phyloP scores from a whole-genome alignment of 2,888 invertebrate genomes.

The Tortrix viridana region DNA sequence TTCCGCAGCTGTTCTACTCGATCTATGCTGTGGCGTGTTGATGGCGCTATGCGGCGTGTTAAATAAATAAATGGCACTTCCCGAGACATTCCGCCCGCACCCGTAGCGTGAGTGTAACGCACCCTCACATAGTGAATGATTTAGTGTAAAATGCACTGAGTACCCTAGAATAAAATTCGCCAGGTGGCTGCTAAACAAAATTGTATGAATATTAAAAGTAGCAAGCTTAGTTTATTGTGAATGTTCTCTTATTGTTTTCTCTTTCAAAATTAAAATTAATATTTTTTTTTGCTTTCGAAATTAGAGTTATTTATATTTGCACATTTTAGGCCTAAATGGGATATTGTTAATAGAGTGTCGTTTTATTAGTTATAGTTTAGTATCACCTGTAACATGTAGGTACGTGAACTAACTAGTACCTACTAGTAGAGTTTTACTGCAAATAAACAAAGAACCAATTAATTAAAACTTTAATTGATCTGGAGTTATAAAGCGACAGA shows the following conservation, averaged over 20 bases:
- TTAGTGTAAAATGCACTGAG: constrained; percentile 30
- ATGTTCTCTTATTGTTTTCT: constrained; percentile 29
- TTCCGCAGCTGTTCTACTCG: no score
- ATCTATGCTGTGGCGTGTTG: background rate
- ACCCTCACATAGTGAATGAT: constrained; percentile 32
- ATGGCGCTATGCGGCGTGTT: constrained; percentile 1
- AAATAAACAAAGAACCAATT: no score
- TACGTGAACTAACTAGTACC: no score
- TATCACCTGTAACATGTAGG: constrained; percentile 10
- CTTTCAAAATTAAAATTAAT: constrained; percentile 16
- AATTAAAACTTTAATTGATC: no score
- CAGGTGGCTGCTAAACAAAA: constrained; percentile 4
- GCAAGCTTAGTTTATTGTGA: constrained; percentile 35
- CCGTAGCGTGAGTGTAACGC: constrained; percentile 35
- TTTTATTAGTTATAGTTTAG: constrained; percentile 26
- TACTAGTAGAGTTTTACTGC: no score
- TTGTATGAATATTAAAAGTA: constrained; percentile 31
- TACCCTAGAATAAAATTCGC: constrained; percentile 17
- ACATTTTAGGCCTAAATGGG: constrained; percentile 12
- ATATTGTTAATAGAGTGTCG: constrained; percentile 17
- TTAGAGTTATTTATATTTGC: constrained; percentile 19
- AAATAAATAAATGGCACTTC: constrained; percentile 18
- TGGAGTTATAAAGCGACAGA: no score
- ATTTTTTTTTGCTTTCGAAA: constrained; percentile 22
- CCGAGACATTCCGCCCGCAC: constrained; percentile 29